Evolutionary conservation across 2,888 invertebrate genomes (phyloP).

Genomic region (Eutolmus rufibarbis): DNA sequence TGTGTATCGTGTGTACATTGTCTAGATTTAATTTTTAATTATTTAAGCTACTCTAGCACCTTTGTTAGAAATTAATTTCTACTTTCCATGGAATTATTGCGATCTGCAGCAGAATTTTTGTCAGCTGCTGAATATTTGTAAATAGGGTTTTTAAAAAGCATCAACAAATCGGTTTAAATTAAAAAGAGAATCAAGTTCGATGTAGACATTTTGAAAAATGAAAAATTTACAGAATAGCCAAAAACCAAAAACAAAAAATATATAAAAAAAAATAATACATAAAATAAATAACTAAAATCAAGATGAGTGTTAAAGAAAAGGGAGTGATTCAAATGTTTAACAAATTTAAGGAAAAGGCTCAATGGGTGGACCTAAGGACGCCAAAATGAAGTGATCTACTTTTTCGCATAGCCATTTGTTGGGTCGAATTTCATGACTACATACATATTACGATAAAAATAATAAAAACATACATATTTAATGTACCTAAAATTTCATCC

Average conservation of each 20-base stretch:
- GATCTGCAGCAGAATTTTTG: neutral
- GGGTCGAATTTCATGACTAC: neutral
- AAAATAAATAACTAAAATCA: neutral
- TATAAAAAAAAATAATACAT: too few relatives aligned
- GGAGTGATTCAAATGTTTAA: neutral
- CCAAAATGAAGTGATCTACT: neutral
- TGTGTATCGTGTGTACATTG: conserved; percentile 23
- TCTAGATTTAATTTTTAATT: neutral
- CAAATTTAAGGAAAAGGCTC: neutral
- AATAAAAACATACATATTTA: neutral
- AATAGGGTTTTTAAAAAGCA: neutral
- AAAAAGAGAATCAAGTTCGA: neutral
- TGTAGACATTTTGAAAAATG: neutral
- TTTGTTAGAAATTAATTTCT: neutral
- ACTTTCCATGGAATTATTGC: neutral
- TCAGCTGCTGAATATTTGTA: neutral
- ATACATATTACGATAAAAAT: neutral
- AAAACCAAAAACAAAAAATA: neutral
- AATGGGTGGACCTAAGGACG: neutral
- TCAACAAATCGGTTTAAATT: neutral
- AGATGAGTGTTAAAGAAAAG: neutral
- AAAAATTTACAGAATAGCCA: neutral
- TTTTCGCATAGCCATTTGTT: neutral
- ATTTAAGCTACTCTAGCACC: neutral
- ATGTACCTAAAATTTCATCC: conserved; percentile 9